A percentile compares a stretch with the other conserved stretches of the same genome.
phyloP scores from a whole-genome alignment of 1,140 invertebrate species.

The Diorhabda sublineata region DNA sequence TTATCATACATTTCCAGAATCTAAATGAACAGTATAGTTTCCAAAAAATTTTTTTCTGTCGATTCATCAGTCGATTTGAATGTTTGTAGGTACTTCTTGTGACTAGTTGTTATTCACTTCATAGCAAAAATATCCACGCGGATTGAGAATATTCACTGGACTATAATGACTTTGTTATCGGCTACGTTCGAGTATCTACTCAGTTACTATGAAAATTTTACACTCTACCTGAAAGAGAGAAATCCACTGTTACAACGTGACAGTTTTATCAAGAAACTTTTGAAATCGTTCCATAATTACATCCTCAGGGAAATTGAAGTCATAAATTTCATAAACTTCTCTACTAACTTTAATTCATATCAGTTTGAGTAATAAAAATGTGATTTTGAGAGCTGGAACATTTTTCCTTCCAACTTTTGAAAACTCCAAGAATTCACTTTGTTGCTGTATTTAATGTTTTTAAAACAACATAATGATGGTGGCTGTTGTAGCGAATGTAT shows the following conservation, averaged over 20 bases:
- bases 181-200: background rate
- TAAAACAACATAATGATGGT: too few species aligned
- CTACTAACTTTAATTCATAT: slow-evolving; percentile 15
- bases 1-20: too few species aligned
- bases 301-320: slow-evolving; percentile 18
- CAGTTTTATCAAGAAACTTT: slow-evolving; percentile 23
- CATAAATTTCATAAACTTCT: slow-evolving; percentile 20
- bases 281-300: slow-evolving; percentile 18
- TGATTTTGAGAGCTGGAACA: slow-evolving; percentile 9
- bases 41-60: too few species aligned
- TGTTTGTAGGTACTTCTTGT: too few species aligned
- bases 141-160: background rate
- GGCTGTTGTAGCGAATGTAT: too few species aligned
- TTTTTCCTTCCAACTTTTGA: background rate
- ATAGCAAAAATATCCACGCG: too few species aligned
- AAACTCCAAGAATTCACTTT: too few species aligned
- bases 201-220: slow-evolving; percentile 14
- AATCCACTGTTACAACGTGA: slow-evolving; percentile 6
- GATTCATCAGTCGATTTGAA: too few species aligned
- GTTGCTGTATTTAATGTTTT: too few species aligned
- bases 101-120: too few species aligned
- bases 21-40: too few species aligned
- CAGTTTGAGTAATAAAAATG: slow-evolving; percentile 18
- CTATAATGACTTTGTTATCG: background rate
- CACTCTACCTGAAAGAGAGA: background rate